Evolutionary conservation across 2,797 vertebrate genomes (phyloP), one percentile per base, ranked within the genome.

Genomic region (Anabacerthia variegaticeps): DNA sequence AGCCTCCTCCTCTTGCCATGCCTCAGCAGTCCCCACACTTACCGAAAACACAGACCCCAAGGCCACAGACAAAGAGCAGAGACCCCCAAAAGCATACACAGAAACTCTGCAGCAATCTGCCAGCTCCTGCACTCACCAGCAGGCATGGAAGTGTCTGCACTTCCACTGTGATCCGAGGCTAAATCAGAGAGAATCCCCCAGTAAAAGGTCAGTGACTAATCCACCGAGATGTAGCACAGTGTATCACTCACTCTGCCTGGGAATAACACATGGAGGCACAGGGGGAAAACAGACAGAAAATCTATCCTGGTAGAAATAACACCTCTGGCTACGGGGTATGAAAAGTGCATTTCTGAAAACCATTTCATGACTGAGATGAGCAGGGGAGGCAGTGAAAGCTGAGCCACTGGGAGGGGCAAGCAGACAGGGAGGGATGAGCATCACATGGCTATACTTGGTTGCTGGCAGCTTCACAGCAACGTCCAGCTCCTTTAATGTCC

Each of bases 401-500:
- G 76, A 63, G 11, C 23, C 26, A 7, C 7, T 21, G 6, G 1
- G 9, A 74, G 30, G 59, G 65, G 32, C 55, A 90, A 24, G 63
- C 28, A 28, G 12, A 7, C 8, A 67, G 59, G 32, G 71, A 89
- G 32, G 39, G 7, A 56, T 69, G 46, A 59, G 27, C 6, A 69
- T 27, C 69, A 7, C 8, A 0, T 21, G 8, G 11, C 55, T 24
- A 2, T 12, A 19, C 21, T 28, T 0, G 0, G 23, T 5, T 6
- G 1, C 37, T 46, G 26, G 27, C 48, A 52, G 66, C 46, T 59
- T 52, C 26, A 48, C 14, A 76, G 81, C 1, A 0, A 54, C 3
- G n/a, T 48, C 51, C 68, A 44, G 3, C 43, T 72, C 34, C 62
- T 34, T 41, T 3, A n/a, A 66, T 1, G 4, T 52, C 28, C 52